Conservation (phyloP, 2,888 invertebrate species). For the Lithophane socia region DNA sequence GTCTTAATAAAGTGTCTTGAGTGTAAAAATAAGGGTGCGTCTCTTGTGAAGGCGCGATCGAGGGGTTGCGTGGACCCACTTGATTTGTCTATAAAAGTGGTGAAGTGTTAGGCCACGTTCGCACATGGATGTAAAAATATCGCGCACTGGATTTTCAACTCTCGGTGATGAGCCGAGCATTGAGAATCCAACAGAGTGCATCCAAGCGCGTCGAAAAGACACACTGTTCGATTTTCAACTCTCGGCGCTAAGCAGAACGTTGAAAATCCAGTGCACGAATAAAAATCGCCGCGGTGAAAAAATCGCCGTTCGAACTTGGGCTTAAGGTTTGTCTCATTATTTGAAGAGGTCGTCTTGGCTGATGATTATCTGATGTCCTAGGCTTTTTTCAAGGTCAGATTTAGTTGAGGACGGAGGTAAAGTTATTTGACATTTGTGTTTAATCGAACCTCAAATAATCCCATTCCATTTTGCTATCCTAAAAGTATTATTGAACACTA, state of each 20-base stretch:
- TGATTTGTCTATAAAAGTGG: slow-evolving; percentile 20
- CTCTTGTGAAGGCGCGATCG: slow-evolving; percentile 25
- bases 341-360: slow-evolving; percentile 21
- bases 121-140: too few relatives aligned
- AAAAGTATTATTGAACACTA: not conserved
- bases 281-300: too few relatives aligned
- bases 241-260: too few relatives aligned
- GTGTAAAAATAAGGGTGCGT: slow-evolving; percentile 45
- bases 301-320: too few relatives aligned
- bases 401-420: not conserved
- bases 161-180: too few relatives aligned
- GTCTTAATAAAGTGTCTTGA: slow-evolving; percentile 51
- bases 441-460: not conserved
- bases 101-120: slow-evolving; percentile 11
- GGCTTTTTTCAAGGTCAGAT: slow-evolving; percentile 9
- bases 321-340: slow-evolving; percentile 30
- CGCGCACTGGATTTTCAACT: too few relatives aligned
- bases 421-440: not conserved
- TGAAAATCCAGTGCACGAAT: too few relatives aligned
- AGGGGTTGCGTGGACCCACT: slow-evolving; percentile 41
- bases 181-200: too few relatives aligned
- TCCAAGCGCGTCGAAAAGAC: too few relatives aligned
- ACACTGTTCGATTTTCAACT: too few relatives aligned
- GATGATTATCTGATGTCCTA: slow-evolving; percentile 2
- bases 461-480: too few relatives aligned